These are phyloP conservation scores for Nasonia vitripennis DNA, from an alignment of 1,140 invertebrate genomes.

Conservation along the genomic window DNA sequence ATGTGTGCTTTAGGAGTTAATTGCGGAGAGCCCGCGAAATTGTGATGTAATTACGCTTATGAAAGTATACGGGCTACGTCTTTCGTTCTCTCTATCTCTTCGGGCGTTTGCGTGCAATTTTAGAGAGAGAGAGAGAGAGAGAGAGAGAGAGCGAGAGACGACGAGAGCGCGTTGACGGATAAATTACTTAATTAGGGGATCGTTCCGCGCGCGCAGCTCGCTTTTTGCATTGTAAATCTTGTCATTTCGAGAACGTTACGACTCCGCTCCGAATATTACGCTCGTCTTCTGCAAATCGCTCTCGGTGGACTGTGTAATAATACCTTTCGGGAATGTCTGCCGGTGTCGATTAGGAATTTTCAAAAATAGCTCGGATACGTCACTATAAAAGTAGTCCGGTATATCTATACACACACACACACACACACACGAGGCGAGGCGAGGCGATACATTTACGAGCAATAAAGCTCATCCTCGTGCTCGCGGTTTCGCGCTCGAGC, in stretches of 20 bases:
- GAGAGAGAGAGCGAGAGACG: neutral
- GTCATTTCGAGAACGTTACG: constrained; percentile 19
- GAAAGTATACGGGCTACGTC: constrained; percentile 10
- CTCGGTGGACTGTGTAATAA: no score
- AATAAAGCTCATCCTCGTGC: constrained; percentile 1
- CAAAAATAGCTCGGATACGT: no score
- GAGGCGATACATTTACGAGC: constrained; percentile 17
- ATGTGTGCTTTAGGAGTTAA: constrained; percentile 39
- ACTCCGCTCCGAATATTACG: neutral
- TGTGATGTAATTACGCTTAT: constrained; percentile 42
- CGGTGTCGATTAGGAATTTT: no score
- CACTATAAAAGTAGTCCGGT: no score
- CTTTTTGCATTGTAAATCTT: constrained; percentile 49
- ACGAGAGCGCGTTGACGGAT: constrained; percentile 21
- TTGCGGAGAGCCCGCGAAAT: constrained; percentile 14
- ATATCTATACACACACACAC: no score
- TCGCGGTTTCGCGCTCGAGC: neutral
- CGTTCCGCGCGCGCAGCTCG: neutral
- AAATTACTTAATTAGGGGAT: constrained; percentile 45
- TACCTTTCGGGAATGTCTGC: no score
- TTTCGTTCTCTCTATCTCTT: neutral
- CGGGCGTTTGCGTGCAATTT: constrained; percentile 20
- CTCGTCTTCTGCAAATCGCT: neutral
- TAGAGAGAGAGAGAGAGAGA: neutral
- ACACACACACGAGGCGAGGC: no score